These are phyloP conservation scores for Protophormia terraenovae DNA, from an alignment of 2,888 invertebrate species.

Conservation along the genomic window DNA sequence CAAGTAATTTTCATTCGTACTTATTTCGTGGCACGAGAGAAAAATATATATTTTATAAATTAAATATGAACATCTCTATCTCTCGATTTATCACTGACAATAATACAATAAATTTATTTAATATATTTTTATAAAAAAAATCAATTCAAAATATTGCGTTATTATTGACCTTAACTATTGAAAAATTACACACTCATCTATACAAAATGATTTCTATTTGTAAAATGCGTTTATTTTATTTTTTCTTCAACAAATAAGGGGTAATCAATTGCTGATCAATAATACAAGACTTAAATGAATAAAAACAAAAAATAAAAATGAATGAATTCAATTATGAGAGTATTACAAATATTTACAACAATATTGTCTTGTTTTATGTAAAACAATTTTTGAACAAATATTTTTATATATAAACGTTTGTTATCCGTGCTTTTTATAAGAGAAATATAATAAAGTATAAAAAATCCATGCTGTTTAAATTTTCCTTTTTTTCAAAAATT, in stretches of 20 bases:
- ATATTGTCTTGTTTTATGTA: slow-evolving; percentile 25
- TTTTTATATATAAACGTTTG: background rate
- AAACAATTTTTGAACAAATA: background rate
- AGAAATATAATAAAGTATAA: background rate
- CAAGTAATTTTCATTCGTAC: no score
- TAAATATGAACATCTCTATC: no score
- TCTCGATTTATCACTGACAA: no score
- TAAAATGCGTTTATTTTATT: background rate
- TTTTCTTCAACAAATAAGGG: background rate
- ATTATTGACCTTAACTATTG: background rate
- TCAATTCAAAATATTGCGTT: no score
- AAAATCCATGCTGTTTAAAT: slow-evolving; percentile 33
- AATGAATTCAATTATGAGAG: background rate
- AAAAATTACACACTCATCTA: background rate
- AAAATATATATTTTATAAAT: no score
- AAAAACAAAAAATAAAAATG: background rate
- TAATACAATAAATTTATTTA: no score
- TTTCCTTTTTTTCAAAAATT: background rate
- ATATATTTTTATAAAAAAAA: no score
- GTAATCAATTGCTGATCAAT: background rate
- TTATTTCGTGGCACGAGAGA: no score
- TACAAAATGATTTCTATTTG: background rate
- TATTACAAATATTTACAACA: slow-evolving; percentile 18
- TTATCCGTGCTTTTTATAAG: background rate
- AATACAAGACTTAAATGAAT: background rate